Evolutionary conservation across 2,113 vertebrate genomes (phyloP).

Genomic region (Trogon surrucura): DNA sequence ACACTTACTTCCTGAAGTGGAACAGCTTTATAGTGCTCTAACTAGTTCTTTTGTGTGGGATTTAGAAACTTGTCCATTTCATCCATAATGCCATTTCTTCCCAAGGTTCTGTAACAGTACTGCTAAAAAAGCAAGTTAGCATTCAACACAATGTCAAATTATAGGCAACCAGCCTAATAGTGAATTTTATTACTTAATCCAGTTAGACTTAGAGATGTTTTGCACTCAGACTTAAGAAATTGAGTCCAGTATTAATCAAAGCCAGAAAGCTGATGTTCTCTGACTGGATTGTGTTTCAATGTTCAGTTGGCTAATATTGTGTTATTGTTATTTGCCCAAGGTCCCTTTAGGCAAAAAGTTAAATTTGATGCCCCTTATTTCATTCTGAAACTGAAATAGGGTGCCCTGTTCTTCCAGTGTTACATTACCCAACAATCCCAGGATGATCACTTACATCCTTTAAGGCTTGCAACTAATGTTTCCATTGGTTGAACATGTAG

Average conservation of each 20-base stretch:
- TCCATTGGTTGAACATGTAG: not conserved
- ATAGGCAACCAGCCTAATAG: not conserved
- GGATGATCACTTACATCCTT: not conserved
- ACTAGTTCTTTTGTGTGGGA: not conserved
- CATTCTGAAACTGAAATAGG: not conserved
- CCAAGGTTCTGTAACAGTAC: not conserved
- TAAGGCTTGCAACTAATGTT: not conserved
- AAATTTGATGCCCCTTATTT: not conserved
- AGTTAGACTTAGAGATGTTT: not conserved
- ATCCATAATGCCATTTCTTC: not conserved
- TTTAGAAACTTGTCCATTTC: not conserved
- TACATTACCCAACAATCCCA: not conserved
- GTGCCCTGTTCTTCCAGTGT: not conserved
- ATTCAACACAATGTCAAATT: not conserved
- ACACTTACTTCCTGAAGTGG: not conserved
- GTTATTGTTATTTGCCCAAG: not conserved
- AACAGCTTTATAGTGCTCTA: not conserved
- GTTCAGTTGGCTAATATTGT: not conserved
- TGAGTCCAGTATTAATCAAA: not conserved
- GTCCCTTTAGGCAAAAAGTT: not conserved
- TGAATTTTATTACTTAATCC: not conserved
- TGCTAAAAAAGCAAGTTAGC: not conserved
- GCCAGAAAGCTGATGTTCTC: not conserved
- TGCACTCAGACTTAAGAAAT: not conserved
- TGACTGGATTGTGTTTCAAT: not conserved